Evolutionary conservation across 2,797 vertebrate species (phyloP).

Genomic region (Phalloptychus januarius): DNA sequence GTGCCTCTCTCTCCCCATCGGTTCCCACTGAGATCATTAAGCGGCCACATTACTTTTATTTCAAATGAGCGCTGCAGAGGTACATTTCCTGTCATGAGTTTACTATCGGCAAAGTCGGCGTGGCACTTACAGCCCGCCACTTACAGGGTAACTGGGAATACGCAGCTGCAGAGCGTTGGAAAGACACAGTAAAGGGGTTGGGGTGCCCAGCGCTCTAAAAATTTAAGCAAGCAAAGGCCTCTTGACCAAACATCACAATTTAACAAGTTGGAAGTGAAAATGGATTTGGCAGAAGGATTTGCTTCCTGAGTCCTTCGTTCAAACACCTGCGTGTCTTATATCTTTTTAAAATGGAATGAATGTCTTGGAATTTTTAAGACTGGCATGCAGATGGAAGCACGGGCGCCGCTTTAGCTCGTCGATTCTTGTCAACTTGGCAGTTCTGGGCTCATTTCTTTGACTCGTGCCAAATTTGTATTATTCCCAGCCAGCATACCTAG

Average conservation of each 20-base stretch:
- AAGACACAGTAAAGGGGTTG: background rate
- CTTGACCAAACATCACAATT: background rate
- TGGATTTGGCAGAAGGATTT: background rate
- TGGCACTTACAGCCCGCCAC: background rate
- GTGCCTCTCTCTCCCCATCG: background rate
- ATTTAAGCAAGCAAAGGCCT: background rate
- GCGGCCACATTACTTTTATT: conserved; percentile 6
- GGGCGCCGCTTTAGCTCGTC: background rate
- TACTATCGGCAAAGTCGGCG: conserved; percentile 1
- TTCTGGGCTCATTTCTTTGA: background rate
- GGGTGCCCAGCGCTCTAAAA: background rate
- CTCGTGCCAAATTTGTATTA: background rate
- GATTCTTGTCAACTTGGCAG: background rate
- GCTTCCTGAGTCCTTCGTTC: background rate
- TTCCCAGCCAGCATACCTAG: too few relatives aligned
- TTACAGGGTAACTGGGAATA: background rate
- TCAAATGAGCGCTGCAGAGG: conserved; percentile 2
- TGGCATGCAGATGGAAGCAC: background rate
- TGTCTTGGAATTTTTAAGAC: background rate
- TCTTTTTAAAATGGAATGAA: background rate
- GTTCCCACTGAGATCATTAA: background rate
- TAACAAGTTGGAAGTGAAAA: conserved; percentile 1
- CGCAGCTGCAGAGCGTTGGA: background rate
- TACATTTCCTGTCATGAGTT: background rate
- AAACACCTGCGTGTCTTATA: background rate